Evolutionary conservation across 2,888 invertebrate genomes (phyloP), one percentile per base, ranked within the genome.

Genomic region (Tethea ocularis): DNA sequence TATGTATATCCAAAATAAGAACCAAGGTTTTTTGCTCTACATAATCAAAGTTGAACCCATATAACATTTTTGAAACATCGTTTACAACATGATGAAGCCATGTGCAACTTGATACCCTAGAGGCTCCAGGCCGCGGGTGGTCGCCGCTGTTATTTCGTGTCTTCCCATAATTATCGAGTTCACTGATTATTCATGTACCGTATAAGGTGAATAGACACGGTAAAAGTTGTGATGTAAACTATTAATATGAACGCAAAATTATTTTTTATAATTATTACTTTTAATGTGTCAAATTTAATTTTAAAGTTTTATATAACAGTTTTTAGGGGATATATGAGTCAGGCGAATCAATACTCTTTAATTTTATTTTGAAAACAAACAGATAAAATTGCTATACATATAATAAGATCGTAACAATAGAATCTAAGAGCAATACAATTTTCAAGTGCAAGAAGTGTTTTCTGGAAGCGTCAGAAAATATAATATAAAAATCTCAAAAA

Each of bases 141-240:
- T 87, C 90, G 67, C 61, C 59, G 63, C 64, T 59, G 70, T 71
- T 74, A 71, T 68, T 56, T 63, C 57, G 59, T 59, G 75, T 79
- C 83, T 83, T 84, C 83, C 80, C 74, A 77, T 83, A 82, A 87
- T 87, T 85, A 87, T 86, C 78, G 75, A 78, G 80, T 64, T 74
- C 75, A 71, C 64, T 77, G 74, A 74, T 72, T 74, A 73, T 69
- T 65, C 72, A 77, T 71, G 71, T 24, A 53, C 61, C 64, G 61
- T 46, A 57, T 75, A 69, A 73, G 70, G 64, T 65, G 71, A 74
- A 74, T 70, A 73, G 75, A 75, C 77, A 66, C 62, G 62, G 57
- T 59, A 58, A 58, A 46, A 46, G 46, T 38, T 38, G 38, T 20
- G 20, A 20, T 20, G 15, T 20, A 20, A 17, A 46, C 17, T 20